These are phyloP conservation scores for Ispidina lecontei DNA, from an alignment of 2,797 vertebrate species.

Conservation along the genomic window DNA sequence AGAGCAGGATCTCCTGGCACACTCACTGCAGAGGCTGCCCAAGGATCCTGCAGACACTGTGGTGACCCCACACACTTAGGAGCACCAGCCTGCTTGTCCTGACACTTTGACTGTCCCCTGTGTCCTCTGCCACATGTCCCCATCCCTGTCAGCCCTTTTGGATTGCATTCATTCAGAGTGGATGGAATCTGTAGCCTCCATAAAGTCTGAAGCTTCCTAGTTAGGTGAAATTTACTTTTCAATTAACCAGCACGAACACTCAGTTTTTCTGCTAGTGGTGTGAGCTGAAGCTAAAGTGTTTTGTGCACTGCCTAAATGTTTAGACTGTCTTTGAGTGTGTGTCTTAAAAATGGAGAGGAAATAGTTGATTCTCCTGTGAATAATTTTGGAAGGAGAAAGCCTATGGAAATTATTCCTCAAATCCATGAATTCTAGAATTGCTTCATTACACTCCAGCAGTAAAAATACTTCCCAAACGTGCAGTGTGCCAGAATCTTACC, in stretches of 20 bases:
- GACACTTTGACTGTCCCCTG: background rate
- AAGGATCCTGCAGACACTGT: background rate
- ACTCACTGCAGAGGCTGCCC: accelerated
- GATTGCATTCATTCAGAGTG: too few relatives aligned
- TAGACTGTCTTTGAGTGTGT: background rate
- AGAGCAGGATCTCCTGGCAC: background rate
- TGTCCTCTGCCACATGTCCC: background rate
- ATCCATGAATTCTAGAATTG: background rate
- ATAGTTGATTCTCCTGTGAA: background rate
- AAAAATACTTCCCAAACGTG: background rate
- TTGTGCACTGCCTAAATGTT: background rate
- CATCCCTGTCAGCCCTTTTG: background rate
- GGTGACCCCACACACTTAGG: background rate
- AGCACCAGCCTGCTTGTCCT: background rate
- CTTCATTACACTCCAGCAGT: background rate
- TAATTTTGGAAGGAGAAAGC: background rate
- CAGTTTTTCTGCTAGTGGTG: background rate
- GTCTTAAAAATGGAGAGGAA: background rate
- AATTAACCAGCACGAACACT: background rate
- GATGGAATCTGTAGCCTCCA: too few relatives aligned
- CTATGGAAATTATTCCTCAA: background rate
- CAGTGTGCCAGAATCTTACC: background rate
- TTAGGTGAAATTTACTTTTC: background rate
- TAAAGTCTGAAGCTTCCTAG: too few relatives aligned
- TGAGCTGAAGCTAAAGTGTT: background rate